Percentiles rank a stretch among this genome's conserved stretches.
Evolutionary conservation across 2,797 vertebrate genomes (phyloP).

Genomic region (Xiphorhynchus erythropygius): DNA sequence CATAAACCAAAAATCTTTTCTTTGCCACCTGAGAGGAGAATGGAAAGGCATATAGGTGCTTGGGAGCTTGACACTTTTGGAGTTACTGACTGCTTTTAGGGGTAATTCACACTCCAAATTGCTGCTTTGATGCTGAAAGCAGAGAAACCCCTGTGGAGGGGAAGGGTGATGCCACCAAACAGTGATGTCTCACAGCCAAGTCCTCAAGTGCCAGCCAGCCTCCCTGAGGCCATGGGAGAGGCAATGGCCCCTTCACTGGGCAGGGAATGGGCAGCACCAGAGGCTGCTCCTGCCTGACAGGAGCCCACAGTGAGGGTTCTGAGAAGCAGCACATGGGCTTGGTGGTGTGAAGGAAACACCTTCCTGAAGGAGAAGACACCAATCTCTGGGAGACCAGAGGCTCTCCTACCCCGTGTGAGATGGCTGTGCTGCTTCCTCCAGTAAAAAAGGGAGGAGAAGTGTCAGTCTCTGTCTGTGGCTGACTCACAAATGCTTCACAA

Average conservation of each 20-base stretch:
- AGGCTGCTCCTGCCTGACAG: background rate
- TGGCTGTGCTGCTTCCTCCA: background rate
- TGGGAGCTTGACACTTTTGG: background rate
- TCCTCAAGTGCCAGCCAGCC: background rate
- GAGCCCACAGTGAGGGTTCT: background rate
- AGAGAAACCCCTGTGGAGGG: background rate
- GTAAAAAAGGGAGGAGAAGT: background rate
- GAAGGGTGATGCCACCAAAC: background rate
- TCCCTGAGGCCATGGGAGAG: fast-evolving
- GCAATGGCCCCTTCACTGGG: too few relatives aligned
- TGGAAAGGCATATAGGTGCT: background rate
- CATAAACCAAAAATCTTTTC: background rate
- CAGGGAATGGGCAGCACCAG: background rate
- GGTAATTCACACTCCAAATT: background rate
- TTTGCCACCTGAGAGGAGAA: background rate
- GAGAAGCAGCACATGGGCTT: background rate
- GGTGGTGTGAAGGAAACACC: background rate
- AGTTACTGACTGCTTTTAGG: background rate
- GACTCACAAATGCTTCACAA: background rate
- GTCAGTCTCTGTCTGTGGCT: background rate
- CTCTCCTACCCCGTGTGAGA: fast-evolving
- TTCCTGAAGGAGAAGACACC: background rate
- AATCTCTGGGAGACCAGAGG: background rate
- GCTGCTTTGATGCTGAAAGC: background rate
- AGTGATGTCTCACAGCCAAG: background rate